Percentiles rank a stretch among this genome's conserved stretches.
phyloP scores from a whole-genome alignment of 2,113 vertebrate genomes.

The Trematocara marginatum region DNA sequence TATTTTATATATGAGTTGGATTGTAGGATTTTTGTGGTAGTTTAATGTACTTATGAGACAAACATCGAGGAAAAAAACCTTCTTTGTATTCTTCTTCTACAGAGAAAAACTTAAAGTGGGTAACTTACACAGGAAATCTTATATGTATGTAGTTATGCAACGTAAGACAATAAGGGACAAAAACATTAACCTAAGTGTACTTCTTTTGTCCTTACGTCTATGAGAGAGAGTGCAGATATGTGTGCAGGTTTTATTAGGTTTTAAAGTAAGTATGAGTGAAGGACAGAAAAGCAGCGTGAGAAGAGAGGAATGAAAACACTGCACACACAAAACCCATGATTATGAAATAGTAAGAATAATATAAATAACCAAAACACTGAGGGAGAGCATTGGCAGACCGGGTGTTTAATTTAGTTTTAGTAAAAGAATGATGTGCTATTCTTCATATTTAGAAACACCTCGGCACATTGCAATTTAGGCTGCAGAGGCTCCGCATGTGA shows the following conservation, averaged over 20 bases:
- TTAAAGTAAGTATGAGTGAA: background rate
- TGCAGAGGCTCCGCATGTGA: background rate
- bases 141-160: accelerated
- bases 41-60: background rate
- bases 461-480: background rate
- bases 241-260: background rate
- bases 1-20: background rate
- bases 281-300: background rate
- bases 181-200: background rate
- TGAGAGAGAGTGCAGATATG: background rate
- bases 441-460: background rate
- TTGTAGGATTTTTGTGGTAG: background rate
- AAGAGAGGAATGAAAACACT: background rate
- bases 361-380: background rate
- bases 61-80: accelerated
- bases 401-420: background rate
- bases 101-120: background rate
- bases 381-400: background rate
- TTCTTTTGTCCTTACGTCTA: accelerated
- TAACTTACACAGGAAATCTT: background rate
- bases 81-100: background rate
- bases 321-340: background rate
- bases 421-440: background rate
- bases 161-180: background rate
- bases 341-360: background rate